Conservation (phyloP, 1,140 invertebrate species). For the Lordiphosa mommai region DNA sequence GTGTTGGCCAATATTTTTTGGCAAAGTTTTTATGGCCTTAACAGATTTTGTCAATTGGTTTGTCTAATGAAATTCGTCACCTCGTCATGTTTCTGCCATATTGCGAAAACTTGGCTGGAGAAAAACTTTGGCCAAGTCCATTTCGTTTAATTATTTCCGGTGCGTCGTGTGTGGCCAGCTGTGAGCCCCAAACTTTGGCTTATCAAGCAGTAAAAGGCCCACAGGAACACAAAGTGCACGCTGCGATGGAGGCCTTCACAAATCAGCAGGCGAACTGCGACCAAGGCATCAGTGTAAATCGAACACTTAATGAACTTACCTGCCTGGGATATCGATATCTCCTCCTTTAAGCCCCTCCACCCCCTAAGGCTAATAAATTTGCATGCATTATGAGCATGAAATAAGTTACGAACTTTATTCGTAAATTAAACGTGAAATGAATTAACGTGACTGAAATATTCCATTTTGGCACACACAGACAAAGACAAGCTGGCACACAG, state of each 20-base stretch:
- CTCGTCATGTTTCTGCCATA: constrained; percentile 35
- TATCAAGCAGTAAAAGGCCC: constrained; percentile 45
- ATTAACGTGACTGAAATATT: constrained; percentile 76
- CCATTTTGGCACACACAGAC: constrained; percentile 38
- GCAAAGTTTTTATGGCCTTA: constrained; percentile 61
- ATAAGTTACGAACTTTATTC: constrained; percentile 73
- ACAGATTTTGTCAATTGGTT: constrained; percentile 45
- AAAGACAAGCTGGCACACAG: background rate
- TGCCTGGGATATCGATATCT: constrained; percentile 19
- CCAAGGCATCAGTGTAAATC: constrained; percentile 54
- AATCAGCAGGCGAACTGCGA: constrained; percentile 38
- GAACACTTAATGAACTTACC: constrained; percentile 69
- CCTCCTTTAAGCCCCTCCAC: background rate
- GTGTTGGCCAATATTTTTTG: constrained; percentile 55
- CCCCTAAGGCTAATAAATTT: constrained; percentile 50
- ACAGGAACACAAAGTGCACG: constrained; percentile 33
- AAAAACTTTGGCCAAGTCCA: constrained; percentile 35
- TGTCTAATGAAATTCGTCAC: constrained; percentile 69
- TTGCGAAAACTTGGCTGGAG: constrained; percentile 30
- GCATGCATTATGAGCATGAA: constrained; percentile 66
- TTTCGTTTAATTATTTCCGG: constrained; percentile 60
- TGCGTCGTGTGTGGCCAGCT: constrained; percentile 29
- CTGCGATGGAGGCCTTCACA: constrained; percentile 27
- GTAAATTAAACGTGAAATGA: constrained; percentile 62
- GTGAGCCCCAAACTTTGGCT: constrained; percentile 39